These are phyloP conservation scores for Sylvicapra grimmia DNA, from an alignment of 2,113 vertebrate genomes.

Conservation along the genomic window DNA sequence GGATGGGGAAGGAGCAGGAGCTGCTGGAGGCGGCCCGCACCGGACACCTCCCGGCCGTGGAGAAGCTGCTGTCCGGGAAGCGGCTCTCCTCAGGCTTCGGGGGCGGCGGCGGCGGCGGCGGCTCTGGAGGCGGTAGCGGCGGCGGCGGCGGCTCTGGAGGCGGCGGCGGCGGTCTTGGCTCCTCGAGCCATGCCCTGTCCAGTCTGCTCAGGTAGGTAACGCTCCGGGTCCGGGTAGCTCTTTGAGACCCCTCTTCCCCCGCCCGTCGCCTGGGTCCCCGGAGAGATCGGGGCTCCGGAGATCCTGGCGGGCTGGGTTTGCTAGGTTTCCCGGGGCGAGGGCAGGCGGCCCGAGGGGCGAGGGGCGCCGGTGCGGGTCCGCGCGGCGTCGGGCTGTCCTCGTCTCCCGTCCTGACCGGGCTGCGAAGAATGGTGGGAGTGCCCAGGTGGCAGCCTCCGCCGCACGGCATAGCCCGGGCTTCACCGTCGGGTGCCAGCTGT, in stretches of 20 bases:
- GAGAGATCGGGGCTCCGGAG: not conserved
- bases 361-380: not conserved
- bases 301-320: not conserved
- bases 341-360: not conserved
- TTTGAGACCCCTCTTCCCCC: not conserved
- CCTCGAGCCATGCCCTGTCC: slow-evolving; percentile 88
- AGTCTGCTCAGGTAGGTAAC: slow-evolving; percentile 90
- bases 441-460: slow-evolving; percentile 57
- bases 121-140: slow-evolving; percentile 73
- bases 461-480: slow-evolving; percentile 45
- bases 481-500: slow-evolving; percentile 17
- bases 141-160: slow-evolving; percentile 63
- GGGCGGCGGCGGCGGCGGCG: slow-evolving; percentile 74
- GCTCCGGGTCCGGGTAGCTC: not conserved
- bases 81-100: slow-evolving; percentile 85
- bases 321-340: not conserved
- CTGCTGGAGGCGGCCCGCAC: slow-evolving; percentile 95
- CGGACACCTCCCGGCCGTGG: slow-evolving; percentile 93
- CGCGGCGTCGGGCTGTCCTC: not conserved
- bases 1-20: slow-evolving; percentile 98
- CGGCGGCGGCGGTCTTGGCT: slow-evolving; percentile 67
- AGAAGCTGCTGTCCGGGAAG: slow-evolving; percentile 94
- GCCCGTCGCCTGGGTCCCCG: not conserved
- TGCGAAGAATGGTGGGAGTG: slow-evolving; percentile 59
- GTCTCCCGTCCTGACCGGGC: not conserved